Evolutionary conservation across 2,113 vertebrate species (phyloP), one percentile per base, ranked within the genome.

Genomic region (Atherinomorus stipes): DNA sequence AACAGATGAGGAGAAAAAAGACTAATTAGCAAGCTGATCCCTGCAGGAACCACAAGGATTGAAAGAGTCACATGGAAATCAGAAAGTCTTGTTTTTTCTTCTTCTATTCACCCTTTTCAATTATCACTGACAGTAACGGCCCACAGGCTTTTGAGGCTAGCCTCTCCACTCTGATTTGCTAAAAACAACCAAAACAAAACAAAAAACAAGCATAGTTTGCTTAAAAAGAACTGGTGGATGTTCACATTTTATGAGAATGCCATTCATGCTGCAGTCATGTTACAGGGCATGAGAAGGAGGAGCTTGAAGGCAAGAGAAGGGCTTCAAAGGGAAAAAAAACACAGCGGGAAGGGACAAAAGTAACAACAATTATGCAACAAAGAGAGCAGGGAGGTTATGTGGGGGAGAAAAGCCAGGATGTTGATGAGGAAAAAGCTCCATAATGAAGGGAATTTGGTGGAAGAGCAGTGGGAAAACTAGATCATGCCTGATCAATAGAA

Each of bases 1-100:
- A 91, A 85, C 71, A 86, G 67, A 89, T 77, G 72, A 88, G 66
- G 28, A 63, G 58, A 47, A 70, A 78, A 78, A 71, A 26, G 15
- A 42, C 63, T 88, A 88, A 86, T 86, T 90, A 90, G 78, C 77
- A 67, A 79, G 60, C 74, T 64, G 61, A 64, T 89, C 65, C 67
- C 84, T 47, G 11, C 52, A 74, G 85, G 71, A 31, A 74, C 75
- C 54, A 45, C 49, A 44, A 45, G 53, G 53, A 76, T 40, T 77
- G 64, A 80, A 85, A 80, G 45, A 66, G 67, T 56, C 73, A 65
- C 10, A 44, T 54, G 26, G 60, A 67, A 73, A 74, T 61, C 7
- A 11, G 37, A 22, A 38, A n/a, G 12, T 15, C 7, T 9, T 1
- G 66, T 77, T 65, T 52, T 61, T 28, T 50, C 23, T n/a, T 22